These are phyloP conservation scores for Agriotes lineatus DNA, from an alignment of 2,888 invertebrate genomes.

Conservation along the genomic window DNA sequence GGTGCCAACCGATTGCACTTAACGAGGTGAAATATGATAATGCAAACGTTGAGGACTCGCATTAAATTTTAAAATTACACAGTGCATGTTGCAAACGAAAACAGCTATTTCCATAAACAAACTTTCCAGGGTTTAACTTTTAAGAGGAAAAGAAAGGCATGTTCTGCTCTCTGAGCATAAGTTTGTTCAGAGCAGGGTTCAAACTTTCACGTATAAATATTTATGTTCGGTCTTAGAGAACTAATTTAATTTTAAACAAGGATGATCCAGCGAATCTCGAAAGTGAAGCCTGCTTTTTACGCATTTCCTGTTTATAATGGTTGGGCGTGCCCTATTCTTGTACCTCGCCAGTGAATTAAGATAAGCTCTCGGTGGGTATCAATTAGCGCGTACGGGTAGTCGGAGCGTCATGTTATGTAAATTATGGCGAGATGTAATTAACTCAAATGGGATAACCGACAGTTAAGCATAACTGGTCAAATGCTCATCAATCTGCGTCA, in stretches of 20 bases:
- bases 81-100: slow-evolving; percentile 3
- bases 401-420: neutral
- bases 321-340: too few relatives aligned
- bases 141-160: slow-evolving; percentile 8
- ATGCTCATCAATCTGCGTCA: slow-evolving; percentile 1
- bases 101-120: slow-evolving; percentile 16
- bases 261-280: neutral
- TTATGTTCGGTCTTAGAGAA: neutral
- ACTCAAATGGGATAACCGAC: neutral
- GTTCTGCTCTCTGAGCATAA: neutral
- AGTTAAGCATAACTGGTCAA: neutral
- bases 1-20: too few relatives aligned
- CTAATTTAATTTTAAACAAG: neutral
- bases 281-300: too few relatives aligned
- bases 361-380: too few relatives aligned
- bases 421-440: neutral
- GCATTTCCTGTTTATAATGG: too few relatives aligned
- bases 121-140: slow-evolving; percentile 11
- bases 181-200: slow-evolving; percentile 12
- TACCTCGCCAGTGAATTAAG: too few relatives aligned
- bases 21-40: slow-evolving; percentile 2
- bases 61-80: slow-evolving; percentile 18
- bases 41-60: neutral
- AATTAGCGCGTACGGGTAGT: too few relatives aligned
- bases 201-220: slow-evolving; percentile 11